These are phyloP conservation scores for Lepilemur septentrionalis DNA, from an alignment of 2,797 vertebrate genomes.

Conservation along the genomic window DNA sequence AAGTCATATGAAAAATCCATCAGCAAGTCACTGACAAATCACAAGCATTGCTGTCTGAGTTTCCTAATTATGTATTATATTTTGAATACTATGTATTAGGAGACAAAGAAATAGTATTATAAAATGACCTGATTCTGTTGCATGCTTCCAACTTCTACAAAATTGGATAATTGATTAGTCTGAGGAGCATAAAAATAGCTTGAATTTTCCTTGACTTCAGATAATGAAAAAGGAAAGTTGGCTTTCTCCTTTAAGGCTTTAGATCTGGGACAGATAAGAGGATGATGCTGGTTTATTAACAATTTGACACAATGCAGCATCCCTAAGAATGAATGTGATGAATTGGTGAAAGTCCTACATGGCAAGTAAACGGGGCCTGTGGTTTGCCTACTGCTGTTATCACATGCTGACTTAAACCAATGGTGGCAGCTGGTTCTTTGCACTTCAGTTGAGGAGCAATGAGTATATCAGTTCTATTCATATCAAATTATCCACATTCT, in stretches of 20 bases:
- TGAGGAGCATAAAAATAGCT: not conserved
- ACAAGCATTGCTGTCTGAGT: not conserved
- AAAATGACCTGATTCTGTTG: slow-evolving; percentile 33
- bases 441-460: not conserved
- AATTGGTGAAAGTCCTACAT: not conserved
- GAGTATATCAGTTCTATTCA: not conserved
- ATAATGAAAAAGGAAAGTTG: not conserved
- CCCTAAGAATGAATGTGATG: not conserved
- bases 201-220: not conserved
- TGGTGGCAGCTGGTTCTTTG: not conserved
- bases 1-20: slow-evolving; percentile 64
- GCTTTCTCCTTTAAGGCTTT: not conserved
- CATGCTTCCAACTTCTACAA: slow-evolving; percentile 9
- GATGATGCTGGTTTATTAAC: not conserved
- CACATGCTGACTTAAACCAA: not conserved
- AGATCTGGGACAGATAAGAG: not conserved
- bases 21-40: not conserved
- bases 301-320: not conserved
- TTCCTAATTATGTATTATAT: slow-evolving; percentile 26
- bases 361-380: too few species aligned
- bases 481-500: not conserved
- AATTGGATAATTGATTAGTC: not conserved
- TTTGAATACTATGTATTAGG: slow-evolving; percentile 41
- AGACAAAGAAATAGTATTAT: not conserved
- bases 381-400: not conserved